Evolutionary conservation across 2,888 invertebrate genomes (phyloP).

Genomic region (Eristalis intricaria): DNA sequence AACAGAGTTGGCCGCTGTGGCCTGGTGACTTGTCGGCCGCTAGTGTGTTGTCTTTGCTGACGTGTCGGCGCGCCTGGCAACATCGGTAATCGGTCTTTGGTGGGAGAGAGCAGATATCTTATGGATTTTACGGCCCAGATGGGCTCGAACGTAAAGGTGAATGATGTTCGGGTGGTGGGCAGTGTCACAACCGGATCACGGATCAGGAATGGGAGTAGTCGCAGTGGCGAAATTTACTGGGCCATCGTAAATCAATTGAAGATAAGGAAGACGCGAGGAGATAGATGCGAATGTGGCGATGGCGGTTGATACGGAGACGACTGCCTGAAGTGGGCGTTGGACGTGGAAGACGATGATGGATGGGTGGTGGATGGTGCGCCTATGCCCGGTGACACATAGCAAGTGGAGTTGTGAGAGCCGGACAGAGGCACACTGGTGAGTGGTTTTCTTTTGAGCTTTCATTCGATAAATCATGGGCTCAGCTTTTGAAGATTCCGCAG

Average conservation of each 20-base stretch:
- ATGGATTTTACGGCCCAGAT: constrained; percentile 65
- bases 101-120: constrained; percentile 62
- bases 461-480: background rate
- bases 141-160: constrained; percentile 66
- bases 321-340: constrained; percentile 9
- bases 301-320: constrained; percentile 36
- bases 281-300: constrained; percentile 56
- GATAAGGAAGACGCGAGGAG: constrained; percentile 58
- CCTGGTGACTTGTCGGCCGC: background rate
- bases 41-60: constrained; percentile 64
- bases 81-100: constrained; percentile 59
- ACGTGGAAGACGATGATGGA: constrained; percentile 28
- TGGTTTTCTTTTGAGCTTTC: background rate
- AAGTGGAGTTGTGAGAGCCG: background rate
- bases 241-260: constrained; percentile 64
- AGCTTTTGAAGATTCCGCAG: background rate
- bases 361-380: background rate
- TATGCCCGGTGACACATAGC: background rate
- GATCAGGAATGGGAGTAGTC: background rate
- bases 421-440: background rate
- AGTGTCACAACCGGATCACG: constrained; percentile 37
- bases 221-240: constrained; percentile 44
- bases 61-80: constrained; percentile 43
- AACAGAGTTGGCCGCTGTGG: background rate
- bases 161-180: constrained; percentile 59